Conservation (phyloP, 2,888 invertebrate genomes). For the Diabrotica balteata region DNA sequence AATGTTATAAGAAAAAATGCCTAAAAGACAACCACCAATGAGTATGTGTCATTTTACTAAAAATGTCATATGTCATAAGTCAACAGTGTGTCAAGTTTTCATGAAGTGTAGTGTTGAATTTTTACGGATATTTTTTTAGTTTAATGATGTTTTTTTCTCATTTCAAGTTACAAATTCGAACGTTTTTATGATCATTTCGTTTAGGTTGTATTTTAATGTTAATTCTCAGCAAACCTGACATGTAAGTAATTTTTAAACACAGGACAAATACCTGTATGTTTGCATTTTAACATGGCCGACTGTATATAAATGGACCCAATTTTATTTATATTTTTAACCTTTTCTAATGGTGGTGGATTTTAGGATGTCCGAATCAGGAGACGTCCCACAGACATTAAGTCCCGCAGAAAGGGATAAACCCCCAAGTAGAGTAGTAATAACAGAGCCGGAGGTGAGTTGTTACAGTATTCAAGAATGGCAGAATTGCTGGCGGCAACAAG, state of each 20-base stretch:
- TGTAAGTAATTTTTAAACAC: conserved; percentile 28
- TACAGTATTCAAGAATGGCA: conserved; percentile 71
- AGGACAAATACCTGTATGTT: conserved; percentile 21
- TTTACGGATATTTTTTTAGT: conserved; percentile 22
- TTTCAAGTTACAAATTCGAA: conserved; percentile 19
- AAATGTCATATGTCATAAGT: conserved; percentile 12
- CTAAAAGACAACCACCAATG: no score
- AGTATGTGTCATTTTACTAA: no score
- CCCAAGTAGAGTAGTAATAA: conserved; percentile 67
- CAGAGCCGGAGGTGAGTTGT: conserved; percentile 70
- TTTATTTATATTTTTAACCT: conserved; percentile 20
- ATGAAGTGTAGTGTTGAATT: conserved; percentile 24
- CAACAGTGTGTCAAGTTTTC: conserved; percentile 25
- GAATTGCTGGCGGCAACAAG: conserved; percentile 77
- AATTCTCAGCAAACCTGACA: conserved; percentile 28
- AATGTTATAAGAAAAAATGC: no score
- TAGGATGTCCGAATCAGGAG: conserved; percentile 54
- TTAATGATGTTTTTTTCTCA: conserved; percentile 24
- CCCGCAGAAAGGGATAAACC: conserved; percentile 62
- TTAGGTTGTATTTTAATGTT: conserved; percentile 27
- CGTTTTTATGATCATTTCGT: conserved; percentile 23
- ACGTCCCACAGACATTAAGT: conserved; percentile 59
- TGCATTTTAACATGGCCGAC: conserved; percentile 29
- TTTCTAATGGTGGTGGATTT: conserved; percentile 40
- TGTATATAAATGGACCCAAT: conserved; percentile 22